Evolutionary conservation across 2,888 invertebrate species (phyloP), one percentile per base, ranked within the genome.

Genomic region (Oligia fasciuncula): DNA sequence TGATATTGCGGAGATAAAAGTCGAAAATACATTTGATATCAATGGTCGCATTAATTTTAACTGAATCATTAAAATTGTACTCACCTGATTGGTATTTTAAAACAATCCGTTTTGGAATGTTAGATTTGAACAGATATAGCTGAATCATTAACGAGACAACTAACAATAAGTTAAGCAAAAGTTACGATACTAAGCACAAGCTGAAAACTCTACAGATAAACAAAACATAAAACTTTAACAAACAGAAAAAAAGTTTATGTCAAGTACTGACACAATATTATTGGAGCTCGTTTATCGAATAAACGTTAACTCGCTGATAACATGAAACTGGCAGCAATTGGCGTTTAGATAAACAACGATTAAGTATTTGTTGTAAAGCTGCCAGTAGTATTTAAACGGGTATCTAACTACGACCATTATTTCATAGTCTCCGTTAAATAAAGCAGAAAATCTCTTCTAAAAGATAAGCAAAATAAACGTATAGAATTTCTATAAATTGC

Each of bases 271-370:
- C 29, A n/a, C 29, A 67, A 63, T 54, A 60, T 72, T 72, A 67
- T 19, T 51, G 23, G 8, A 29, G 23, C 51, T 40, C 29, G 13
- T 63, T 72, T 35, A 67, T 23, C 40, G 40, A 71, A 62, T 54
- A 67, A 80, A 71, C 62, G 23, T 67, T 29, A 74, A 43, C 13
- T 40, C 40, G 17, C 67, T 62, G 66, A 77, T 71, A 74, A 49
- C 14, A 63, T 67, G 8, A 77, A 29, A 70, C 4, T 62, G 73
- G 19, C 71, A 35, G 70, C 70, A 68, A 81, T 74, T 71, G 54
- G 14, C 51, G 60, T 65, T 70, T 49, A 65, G 51, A 43, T 68
- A 70, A 77, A 70, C 14, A 1, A 5, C 4, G 4, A 54, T 46
- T 17, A 76, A 29, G 29, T 75, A 35, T 19, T 54, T 17, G 17